phyloP scores from a whole-genome alignment of 2,113 vertebrate species.

The Antechinus flavipes region DNA sequence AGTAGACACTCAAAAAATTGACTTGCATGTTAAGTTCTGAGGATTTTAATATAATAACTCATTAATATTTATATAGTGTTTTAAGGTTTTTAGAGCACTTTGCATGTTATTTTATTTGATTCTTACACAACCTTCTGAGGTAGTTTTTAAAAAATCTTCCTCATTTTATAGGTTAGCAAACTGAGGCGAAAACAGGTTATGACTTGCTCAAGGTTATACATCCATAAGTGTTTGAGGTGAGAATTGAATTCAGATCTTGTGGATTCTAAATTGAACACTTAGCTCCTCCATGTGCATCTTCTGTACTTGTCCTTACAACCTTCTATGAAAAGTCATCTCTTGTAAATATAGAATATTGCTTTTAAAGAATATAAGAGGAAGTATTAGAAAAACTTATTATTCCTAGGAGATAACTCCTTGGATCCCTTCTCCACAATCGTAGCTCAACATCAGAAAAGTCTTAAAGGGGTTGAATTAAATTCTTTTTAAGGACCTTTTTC shows the following conservation, averaged over 20 bases:
- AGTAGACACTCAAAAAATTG: background rate
- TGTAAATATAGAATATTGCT: background rate
- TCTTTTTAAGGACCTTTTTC: background rate
- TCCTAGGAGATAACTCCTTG: background rate
- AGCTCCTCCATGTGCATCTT: background rate
- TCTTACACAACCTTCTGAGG: background rate
- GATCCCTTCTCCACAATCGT: background rate
- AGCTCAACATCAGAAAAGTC: background rate
- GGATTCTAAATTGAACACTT: background rate
- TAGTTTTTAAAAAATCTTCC: background rate
- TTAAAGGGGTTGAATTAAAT: background rate
- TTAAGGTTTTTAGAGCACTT: background rate
- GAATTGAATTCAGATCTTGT: background rate
- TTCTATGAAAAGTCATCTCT: background rate
- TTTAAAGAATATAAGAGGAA: background rate
- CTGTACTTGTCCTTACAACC: background rate
- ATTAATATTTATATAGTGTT: background rate
- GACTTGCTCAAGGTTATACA: background rate
- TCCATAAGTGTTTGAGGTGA: background rate
- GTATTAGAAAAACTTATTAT: background rate
- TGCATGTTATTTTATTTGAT: background rate
- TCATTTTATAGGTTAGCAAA: background rate
- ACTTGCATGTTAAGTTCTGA: background rate
- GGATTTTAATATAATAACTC: background rate
- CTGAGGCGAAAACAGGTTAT: background rate